Base-by-base conservation (phyloP, 2,113 vertebrate species). In the Lagopus muta region DNA sequence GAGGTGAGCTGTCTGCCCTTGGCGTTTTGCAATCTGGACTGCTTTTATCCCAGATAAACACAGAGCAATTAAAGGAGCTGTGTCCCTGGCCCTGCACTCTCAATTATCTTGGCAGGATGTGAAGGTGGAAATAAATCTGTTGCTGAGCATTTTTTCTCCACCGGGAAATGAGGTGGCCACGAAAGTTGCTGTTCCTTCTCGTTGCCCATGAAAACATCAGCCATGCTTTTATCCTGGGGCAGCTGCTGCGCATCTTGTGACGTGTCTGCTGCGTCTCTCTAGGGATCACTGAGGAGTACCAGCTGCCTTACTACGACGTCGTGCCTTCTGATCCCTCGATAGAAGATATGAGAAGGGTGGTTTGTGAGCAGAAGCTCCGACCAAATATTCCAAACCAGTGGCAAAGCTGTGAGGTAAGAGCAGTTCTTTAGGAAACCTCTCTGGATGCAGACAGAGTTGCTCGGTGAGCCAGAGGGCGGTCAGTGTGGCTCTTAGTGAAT, bases 281-380 rank as follows among this genome's bases (percentile, higher is more conserved):
- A 99, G 99, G 98, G 86, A 93, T 99, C 92, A 97, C 98, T 14
- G 99, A 99, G 94, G 99, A 99, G 36, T 99, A 99, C 94, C 99
- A 99, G 97, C 64, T 99, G 98, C 99, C 99, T 98, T 99, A 99
- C 96, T 99, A 99, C 8, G 99, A 99, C 45, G 98, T 98, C 88
- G 99, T 99, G 98, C 99, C 99, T 98, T 99, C 99, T 67, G 99
- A 99, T 95, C 99, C 99, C 12, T 99, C 99, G 0, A 96, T 99
- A 81, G 99, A 99, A 90, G 99, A 99, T 47, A 99, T 99, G 99
- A 98, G 97, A 95, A 99, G 97, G 88, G 98, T 99, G 30, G 98
- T 99, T 80, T 99, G 99, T 95, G 99, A 99, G 76, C 99, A 99
- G 98, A 99, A 98, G 84, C 98, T 99, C 78, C 97, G 99, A 93